phyloP scores from a whole-genome alignment of 37 sponge, comb jelly and placozoan species.

The Geodia barretti region DNA sequence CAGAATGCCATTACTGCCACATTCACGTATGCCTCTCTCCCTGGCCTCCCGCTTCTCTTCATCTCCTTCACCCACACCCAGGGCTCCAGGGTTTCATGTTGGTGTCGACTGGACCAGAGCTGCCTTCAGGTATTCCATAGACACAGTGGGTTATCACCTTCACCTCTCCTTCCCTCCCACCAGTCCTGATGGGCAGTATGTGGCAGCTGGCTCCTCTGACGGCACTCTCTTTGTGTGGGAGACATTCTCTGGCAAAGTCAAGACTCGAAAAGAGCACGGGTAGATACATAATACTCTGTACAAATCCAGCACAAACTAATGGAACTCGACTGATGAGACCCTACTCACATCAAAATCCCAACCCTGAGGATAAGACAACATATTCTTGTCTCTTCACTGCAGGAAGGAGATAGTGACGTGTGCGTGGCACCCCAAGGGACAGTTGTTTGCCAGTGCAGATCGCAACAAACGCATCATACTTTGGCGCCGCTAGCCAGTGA shows the following conservation, averaged over 20 bases:
- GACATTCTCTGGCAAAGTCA: constrained; percentile 28
- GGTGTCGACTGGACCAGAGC: constrained; percentile 72
- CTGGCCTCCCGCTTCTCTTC: not conserved
- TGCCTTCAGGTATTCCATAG: constrained; percentile 46
- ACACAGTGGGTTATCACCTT: not conserved
- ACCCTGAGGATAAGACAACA: not conserved
- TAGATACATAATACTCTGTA: constrained; percentile 6
- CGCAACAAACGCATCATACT: constrained; percentile 74
- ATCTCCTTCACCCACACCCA: not conserved
- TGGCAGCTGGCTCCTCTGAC: constrained; percentile 89
- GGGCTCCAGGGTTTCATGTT: constrained; percentile 59
- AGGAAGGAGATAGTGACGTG: constrained; percentile 76
- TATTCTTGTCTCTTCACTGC: constrained; percentile 8
- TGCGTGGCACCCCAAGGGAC: constrained; percentile 89
- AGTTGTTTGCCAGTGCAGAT: constrained; percentile 74
- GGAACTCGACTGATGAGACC: too few relatives aligned
- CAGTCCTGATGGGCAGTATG: constrained; percentile 97
- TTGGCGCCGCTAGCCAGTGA: constrained; percentile 60
- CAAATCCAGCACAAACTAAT: too few relatives aligned
- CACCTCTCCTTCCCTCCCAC: not conserved
- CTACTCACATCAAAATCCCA: not conserved
- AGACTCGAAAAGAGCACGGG: constrained; percentile 69
- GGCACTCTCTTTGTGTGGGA: constrained; percentile 91
- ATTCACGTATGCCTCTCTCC: constrained; percentile 48
- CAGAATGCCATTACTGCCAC: constrained; percentile 82